phyloP scores from a whole-genome alignment of 2,888 invertebrate species.

The Drosophila acutilabella region DNA sequence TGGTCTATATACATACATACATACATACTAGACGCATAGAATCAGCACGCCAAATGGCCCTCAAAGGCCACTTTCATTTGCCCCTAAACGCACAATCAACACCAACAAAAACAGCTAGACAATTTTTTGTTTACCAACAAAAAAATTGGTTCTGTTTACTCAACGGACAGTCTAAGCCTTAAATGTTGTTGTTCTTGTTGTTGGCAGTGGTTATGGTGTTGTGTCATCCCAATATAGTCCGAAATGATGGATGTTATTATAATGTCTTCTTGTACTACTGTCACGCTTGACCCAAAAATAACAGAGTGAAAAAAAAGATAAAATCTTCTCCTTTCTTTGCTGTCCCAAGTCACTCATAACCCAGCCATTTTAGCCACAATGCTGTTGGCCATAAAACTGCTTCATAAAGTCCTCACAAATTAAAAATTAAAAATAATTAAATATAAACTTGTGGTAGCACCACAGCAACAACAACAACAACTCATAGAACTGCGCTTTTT shows the following conservation, averaged over 20 bases:
- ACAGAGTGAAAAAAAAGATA: not conserved
- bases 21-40: constrained; percentile 33
- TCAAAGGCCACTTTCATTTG: constrained; percentile 64
- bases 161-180: constrained; percentile 54
- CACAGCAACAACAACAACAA: not conserved
- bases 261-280: constrained; percentile 55
- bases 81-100: constrained; percentile 68
- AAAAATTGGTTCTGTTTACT: constrained; percentile 64
- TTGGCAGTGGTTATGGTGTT: constrained; percentile 33
- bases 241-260: constrained; percentile 74
- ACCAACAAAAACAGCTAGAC: constrained; percentile 25
- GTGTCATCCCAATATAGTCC: constrained; percentile 61
- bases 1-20: constrained; percentile 62
- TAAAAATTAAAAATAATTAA: constrained; percentile 69
- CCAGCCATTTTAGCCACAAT: constrained; percentile 16
- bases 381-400: constrained; percentile 18
- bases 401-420: constrained; percentile 63
- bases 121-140: constrained; percentile 64
- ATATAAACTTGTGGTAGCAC: constrained; percentile 42
- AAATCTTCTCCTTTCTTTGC: constrained; percentile 1
- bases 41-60: constrained; percentile 69
- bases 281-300: constrained; percentile 43
- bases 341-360: constrained; percentile 3
- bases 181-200: not conserved
- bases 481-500: constrained; percentile 16